Percentiles rank a stretch among this genome's conserved stretches.
These are phyloP conservation scores for Agrilus planipennis DNA, from an alignment of 1,140 invertebrate genomes.

Conservation along the genomic window DNA sequence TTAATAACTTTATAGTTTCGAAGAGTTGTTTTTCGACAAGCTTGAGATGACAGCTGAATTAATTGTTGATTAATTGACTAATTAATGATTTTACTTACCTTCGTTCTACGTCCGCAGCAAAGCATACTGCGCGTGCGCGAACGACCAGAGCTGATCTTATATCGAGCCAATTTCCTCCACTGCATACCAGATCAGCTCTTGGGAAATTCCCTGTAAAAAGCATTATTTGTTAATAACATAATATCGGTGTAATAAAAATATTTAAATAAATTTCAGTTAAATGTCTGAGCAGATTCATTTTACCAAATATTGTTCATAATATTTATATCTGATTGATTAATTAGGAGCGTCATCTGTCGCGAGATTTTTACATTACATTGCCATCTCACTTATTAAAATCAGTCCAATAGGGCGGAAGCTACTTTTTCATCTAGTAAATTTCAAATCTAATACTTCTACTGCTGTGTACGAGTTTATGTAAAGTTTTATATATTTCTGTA, in stretches of 20 bases:
- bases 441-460: too few species aligned
- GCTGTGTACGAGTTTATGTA: too few species aligned
- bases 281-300: background rate
- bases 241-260: background rate
- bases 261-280: background rate
- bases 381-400: background rate
- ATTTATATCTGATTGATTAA: background rate
- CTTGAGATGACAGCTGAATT: too few species aligned
- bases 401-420: too few species aligned
- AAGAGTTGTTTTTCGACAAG: too few species aligned
- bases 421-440: too few species aligned
- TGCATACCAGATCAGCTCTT: conserved; percentile 44
- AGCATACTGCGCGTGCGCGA: conserved; percentile 70
- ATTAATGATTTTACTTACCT: conserved; percentile 47
- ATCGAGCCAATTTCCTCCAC: conserved; percentile 61
- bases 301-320: background rate
- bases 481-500: too few species aligned
- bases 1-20: too few species aligned
- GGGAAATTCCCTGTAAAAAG: conserved; percentile 21
- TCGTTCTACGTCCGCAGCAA: conserved; percentile 76
- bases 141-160: conserved; percentile 57
- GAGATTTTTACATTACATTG: background rate
- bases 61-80: too few species aligned
- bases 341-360: background rate
- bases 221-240: conserved; percentile 1